Conservation (phyloP, 2,113 vertebrate species). For the Pangasianodon gigas region DNA sequence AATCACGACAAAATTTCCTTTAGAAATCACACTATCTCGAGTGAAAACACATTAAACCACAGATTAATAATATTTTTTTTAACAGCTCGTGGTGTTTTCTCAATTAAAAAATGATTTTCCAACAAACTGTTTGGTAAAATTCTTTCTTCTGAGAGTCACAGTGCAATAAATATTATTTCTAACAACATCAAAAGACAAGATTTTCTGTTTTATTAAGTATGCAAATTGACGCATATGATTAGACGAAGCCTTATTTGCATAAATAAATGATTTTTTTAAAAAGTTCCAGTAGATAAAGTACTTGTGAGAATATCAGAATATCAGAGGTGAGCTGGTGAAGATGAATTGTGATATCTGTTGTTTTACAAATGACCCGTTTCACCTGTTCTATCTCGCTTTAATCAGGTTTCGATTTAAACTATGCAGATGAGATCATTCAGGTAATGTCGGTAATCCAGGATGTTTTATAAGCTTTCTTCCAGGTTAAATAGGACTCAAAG, state of each 20-base stretch:
- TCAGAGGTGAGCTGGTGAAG: background rate
- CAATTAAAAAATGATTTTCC: too few relatives aligned
- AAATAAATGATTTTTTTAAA: background rate
- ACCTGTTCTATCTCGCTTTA: background rate
- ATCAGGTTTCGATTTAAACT: background rate
- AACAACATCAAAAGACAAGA: background rate
- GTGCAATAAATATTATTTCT: background rate
- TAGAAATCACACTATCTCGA: background rate
- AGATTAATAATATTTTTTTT: too few relatives aligned
- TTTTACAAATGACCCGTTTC: background rate
- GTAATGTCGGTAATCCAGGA: background rate
- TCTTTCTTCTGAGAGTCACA: background rate
- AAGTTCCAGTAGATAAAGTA: background rate
- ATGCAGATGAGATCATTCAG: background rate
- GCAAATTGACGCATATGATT: background rate
- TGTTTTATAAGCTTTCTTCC: conserved; percentile 48
- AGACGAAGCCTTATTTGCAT: background rate
- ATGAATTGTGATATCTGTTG: background rate
- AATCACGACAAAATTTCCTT: background rate
- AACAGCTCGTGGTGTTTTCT: background rate
- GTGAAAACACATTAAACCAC: background rate
- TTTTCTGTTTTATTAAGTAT: background rate
- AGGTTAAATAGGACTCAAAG: conserved; percentile 50
- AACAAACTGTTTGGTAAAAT: background rate
- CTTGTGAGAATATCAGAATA: background rate